Evolutionary conservation across 2,113 vertebrate genomes (phyloP).

Genomic region (Oryzias curvinotus): DNA sequence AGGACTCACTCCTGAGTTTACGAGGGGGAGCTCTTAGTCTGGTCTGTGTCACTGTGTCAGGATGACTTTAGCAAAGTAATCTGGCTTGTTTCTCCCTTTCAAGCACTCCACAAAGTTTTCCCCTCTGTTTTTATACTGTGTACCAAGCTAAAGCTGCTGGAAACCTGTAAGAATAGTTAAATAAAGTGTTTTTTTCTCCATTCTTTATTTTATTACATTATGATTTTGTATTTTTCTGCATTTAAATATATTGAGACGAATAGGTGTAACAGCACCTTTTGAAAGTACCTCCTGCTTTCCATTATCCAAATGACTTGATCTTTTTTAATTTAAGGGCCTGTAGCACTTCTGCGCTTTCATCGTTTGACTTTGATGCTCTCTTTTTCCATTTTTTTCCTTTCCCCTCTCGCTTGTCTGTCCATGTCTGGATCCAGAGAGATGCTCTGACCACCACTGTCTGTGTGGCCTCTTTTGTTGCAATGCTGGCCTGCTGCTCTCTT

Average conservation of each 20-base stretch:
- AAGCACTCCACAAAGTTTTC: slow-evolving; percentile 32
- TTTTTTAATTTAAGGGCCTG: neutral
- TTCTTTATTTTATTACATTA: neutral
- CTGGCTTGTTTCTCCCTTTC: slow-evolving; percentile 61
- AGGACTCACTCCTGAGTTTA: slow-evolving; percentile 60
- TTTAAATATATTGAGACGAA: neutral
- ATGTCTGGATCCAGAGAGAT: slow-evolving; percentile 56
- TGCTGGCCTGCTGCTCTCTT: slow-evolving; percentile 67
- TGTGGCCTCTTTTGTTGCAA: slow-evolving; percentile 78
- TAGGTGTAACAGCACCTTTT: too few species aligned
- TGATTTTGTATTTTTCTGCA: neutral
- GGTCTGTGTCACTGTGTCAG: slow-evolving; percentile 73
- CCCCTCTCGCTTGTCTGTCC: slow-evolving; percentile 37
- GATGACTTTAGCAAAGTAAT: slow-evolving; percentile 70
- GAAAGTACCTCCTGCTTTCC: too few species aligned
- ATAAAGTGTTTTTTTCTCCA: neutral
- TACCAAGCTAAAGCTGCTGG: neutral
- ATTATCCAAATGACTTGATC: too few species aligned
- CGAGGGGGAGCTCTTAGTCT: slow-evolving; percentile 58
- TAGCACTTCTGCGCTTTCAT: slow-evolving; percentile 34
- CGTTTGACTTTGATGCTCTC: slow-evolving; percentile 23
- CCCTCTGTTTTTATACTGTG: slow-evolving; percentile 26
- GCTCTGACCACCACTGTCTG: slow-evolving; percentile 66
- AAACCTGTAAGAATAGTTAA: neutral
- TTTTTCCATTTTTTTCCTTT: slow-evolving; percentile 8